Base-by-base conservation (phyloP, 2,797 vertebrate species). In the Bryconaethiops microstoma region DNA sequence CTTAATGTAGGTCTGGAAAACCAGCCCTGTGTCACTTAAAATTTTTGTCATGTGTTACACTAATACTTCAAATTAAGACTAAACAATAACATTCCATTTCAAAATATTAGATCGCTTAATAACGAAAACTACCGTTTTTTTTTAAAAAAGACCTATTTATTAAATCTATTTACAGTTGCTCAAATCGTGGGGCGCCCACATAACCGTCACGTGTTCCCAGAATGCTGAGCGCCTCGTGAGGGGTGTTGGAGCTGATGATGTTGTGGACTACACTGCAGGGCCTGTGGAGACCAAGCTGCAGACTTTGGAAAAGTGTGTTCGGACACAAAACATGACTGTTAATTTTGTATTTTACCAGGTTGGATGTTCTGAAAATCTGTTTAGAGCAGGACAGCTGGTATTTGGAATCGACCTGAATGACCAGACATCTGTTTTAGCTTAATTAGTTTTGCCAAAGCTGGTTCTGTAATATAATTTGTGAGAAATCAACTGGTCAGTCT, bases 131-230 rank as follows among this genome's bases (percentile, higher is more conserved):
- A 29, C 29, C 1, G 29, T 29, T 29, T 29, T 29, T 29, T 29
- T 29, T 29, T 29, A 29, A 29, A 29, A n/a, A 12, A 14, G 21
- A 17, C 29, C 14, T 35, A 25, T 77, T 16, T 67, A 7, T 13
- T 48, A 14, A 52, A 25, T 63, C 35, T 54, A 25, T 71, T 23
- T 88, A 45, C 84, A 99, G 98, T 86, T 99, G 86, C 70, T 97
- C 88, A 99, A 99, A 88, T 95, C 95, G 0, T 99, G 98, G 98
- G 93, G 94, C 42, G 96, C 95, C 74, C 96, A 99, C 0, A 96
- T 99, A 88, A 99, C 98, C 0, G 97, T 96, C 5, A 97, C 98
- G 74, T 99, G 98, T 91, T 97, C 97, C 89, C 91, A 91, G 80
- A 96, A 96, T 89, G 97, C 98, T 0, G 90, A 92, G 87, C 78